Evolutionary conservation across 1,140 invertebrate species (phyloP).

Genomic region (Brachionus plicatilis): DNA sequence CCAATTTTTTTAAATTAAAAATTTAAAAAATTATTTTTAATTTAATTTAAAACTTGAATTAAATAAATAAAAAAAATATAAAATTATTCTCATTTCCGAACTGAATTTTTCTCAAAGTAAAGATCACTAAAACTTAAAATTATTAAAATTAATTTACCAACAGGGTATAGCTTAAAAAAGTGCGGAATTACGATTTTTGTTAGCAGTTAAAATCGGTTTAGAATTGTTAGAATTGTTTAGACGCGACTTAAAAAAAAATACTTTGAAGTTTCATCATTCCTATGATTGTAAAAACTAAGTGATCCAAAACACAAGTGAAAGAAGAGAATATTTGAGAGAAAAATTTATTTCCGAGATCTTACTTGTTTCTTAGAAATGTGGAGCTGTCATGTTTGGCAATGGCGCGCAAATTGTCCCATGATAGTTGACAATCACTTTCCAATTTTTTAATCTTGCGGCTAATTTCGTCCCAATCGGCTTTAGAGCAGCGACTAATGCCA

Average conservation of each 20-base stretch:
- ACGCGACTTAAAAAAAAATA: conserved; percentile 4
- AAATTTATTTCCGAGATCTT: conserved; percentile 40
- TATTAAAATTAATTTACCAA: not conserved
- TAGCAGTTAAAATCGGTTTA: not conserved
- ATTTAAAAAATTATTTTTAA: too few species aligned
- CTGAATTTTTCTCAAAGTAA: too few species aligned
- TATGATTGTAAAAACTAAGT: not conserved
- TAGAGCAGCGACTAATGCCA: conserved; percentile 61
- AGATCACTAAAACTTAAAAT: not conserved
- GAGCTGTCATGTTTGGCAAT: conserved; percentile 88
- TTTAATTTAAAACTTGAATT: too few species aligned
- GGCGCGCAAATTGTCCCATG: conserved; percentile 91
- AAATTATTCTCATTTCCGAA: too few species aligned
- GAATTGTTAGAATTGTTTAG: not conserved
- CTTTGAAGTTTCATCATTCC: conserved; percentile 40
- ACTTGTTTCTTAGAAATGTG: conserved; percentile 77
- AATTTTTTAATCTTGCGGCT: conserved; percentile 71
- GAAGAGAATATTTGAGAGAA: not conserved
- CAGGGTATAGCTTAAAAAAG: not conserved
- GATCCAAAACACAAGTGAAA: not conserved
- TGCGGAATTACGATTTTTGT: not conserved
- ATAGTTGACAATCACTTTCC: conserved; percentile 90
- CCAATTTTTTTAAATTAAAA: too few species aligned
- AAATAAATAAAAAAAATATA: too few species aligned
- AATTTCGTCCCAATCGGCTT: conserved; percentile 57